These are phyloP conservation scores for Argentina silus DNA, from an alignment of 2,797 vertebrate species.

Conservation along the genomic window DNA sequence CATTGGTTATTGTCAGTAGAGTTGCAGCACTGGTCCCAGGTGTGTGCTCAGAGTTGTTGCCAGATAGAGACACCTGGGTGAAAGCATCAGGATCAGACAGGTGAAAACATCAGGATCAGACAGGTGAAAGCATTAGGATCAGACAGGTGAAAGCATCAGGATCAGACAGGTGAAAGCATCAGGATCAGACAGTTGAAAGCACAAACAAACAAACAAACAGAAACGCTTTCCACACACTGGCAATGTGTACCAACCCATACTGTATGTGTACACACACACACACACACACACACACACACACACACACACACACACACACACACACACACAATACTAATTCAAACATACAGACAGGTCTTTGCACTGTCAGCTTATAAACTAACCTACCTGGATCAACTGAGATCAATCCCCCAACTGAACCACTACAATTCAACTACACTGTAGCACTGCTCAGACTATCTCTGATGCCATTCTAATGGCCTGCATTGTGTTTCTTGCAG, in stretches of 20 bases:
- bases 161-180: not conserved
- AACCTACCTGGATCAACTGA: too few species aligned
- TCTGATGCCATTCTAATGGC: not conserved
- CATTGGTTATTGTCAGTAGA: not conserved
- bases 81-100: not conserved
- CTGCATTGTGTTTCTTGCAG: not conserved
- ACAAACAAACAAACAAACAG: not conserved
- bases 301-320: not conserved
- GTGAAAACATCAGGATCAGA: not conserved
- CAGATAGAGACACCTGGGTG: not conserved
- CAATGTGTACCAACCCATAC: not conserved
- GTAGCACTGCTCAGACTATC: not conserved
- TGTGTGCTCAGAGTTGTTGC: not conserved
- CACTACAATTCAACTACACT: too few species aligned
- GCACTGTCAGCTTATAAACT: not conserved
- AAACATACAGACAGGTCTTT: not conserved
- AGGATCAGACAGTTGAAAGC: not conserved
- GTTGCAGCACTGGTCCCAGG: not conserved
- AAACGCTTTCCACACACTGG: not conserved
- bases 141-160: not conserved
- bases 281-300: slow-evolving; percentile 7
- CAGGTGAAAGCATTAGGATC: not conserved
- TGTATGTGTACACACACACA: not conserved
- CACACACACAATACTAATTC: not conserved
- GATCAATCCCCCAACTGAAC: too few species aligned